These are phyloP conservation scores for Engraulis encrasicolus DNA, from an alignment of 2,113 vertebrate genomes.

Conservation along the genomic window DNA sequence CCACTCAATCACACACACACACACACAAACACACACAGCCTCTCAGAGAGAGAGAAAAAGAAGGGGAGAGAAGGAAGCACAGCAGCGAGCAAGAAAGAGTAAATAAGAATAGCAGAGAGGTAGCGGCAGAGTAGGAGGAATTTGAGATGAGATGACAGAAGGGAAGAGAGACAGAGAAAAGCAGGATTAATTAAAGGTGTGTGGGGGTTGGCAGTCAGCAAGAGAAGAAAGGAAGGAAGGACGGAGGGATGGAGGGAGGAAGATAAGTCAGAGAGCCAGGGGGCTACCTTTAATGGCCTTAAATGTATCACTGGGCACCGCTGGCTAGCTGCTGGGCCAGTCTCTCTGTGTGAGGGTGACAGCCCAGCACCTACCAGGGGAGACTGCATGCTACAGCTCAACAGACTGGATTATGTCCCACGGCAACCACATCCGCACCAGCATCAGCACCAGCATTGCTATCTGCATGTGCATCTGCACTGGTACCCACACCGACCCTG, in stretches of 20 bases:
- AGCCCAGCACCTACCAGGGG: background rate
- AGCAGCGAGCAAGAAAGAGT: too few species aligned
- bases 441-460: background rate
- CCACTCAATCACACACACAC: too few species aligned
- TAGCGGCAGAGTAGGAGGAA: too few species aligned
- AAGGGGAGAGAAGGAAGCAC: too few species aligned
- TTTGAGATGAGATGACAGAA: too few species aligned
- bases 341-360: conserved; percentile 9
- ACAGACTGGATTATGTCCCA: background rate
- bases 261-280: background rate
- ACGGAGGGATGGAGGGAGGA: background rate
- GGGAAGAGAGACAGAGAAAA: too few species aligned
- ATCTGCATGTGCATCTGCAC: background rate
- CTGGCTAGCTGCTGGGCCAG: too few species aligned
- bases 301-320: background rate
- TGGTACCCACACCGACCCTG: background rate
- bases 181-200: too few species aligned
- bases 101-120: too few species aligned
- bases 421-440: background rate
- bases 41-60: too few species aligned
- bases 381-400: background rate
- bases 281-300: background rate
- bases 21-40: too few species aligned
- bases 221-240: background rate
- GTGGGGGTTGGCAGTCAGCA: too few species aligned